Percentiles rank a stretch among this genome's conserved stretches.
Evolutionary conservation across 2,797 vertebrate species (phyloP).

Genomic region (Hydrolagus colliei): DNA sequence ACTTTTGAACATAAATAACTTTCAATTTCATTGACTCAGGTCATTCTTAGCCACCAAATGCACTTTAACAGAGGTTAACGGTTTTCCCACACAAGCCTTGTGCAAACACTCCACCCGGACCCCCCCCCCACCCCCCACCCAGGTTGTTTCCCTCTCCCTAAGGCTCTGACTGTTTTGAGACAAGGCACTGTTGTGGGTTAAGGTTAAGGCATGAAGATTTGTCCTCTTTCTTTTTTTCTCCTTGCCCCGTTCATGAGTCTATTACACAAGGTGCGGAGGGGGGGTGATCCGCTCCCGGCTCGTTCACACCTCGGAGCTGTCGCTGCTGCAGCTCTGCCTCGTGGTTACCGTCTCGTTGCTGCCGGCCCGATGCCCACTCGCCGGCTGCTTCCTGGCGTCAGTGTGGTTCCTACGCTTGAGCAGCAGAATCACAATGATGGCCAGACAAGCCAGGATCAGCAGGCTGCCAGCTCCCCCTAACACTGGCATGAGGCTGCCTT

Average conservation of each 20-base stretch:
- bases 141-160: slow-evolving; percentile 39
- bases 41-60: not conserved
- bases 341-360: slow-evolving; percentile 46
- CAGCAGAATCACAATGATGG: slow-evolving; percentile 48
- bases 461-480: slow-evolving; percentile 55
- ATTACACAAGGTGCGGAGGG: not conserved
- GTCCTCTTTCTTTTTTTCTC: slow-evolving; percentile 47
- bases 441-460: slow-evolving; percentile 55
- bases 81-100: not conserved
- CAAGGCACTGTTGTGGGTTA: slow-evolving; percentile 42
- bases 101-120: too few relatives aligned
- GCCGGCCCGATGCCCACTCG: slow-evolving; percentile 48
- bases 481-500: slow-evolving; percentile 40
- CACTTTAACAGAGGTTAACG: not conserved
- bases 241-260: slow-evolving; percentile 27
- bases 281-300: too few relatives aligned
- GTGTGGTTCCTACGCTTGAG: slow-evolving; percentile 46
- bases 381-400: slow-evolving; percentile 33
- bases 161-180: slow-evolving; percentile 49
- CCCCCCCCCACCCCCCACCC: too few relatives aligned
- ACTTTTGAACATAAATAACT: slow-evolving; percentile 23
- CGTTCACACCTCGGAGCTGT: slow-evolving; percentile 64
- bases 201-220: slow-evolving; percentile 53
- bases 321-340: slow-evolving; percentile 42
- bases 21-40: not conserved